A percentile compares a stretch with the other conserved stretches of the same genome.
phyloP scores from a whole-genome alignment of 1,140 invertebrate genomes.

The Hormaphis cornu region DNA sequence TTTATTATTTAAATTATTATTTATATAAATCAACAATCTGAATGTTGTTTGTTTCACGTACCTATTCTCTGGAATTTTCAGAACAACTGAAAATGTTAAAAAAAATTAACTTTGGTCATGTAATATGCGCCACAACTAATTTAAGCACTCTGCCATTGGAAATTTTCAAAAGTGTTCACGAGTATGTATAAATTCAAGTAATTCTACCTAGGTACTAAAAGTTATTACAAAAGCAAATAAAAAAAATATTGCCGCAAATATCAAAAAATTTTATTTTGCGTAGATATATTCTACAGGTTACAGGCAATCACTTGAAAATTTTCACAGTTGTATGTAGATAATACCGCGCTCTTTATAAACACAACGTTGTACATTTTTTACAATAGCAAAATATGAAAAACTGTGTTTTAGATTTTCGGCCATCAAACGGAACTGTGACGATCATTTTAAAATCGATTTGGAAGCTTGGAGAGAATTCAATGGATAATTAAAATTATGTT shows the following conservation, averaged over 20 bases:
- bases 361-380: not conserved
- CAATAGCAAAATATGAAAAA: no score
- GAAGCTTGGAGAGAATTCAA: constrained; percentile 22
- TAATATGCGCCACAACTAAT: constrained; percentile 17
- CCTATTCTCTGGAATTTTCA: not conserved
- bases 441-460: constrained; percentile 14
- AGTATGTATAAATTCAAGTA: constrained; percentile 3
- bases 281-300: no score
- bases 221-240: no score
- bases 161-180: not conserved
- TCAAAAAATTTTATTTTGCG: no score
- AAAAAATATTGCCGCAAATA: no score
- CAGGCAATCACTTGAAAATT: no score
- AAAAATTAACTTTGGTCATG: constrained; percentile 6
- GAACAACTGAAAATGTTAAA: constrained; percentile 15
- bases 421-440: constrained; percentile 11
- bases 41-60: not conserved
- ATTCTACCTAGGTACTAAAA: no score
- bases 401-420: constrained; percentile 7
- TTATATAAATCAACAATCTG: not conserved
- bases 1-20: not conserved
- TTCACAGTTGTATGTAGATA: no score
- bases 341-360: no score
- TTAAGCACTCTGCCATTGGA: not conserved
- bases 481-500: not conserved